Evolutionary conservation across 2,797 vertebrate genomes (phyloP).

Genomic region (Neomorphus geoffroyi): DNA sequence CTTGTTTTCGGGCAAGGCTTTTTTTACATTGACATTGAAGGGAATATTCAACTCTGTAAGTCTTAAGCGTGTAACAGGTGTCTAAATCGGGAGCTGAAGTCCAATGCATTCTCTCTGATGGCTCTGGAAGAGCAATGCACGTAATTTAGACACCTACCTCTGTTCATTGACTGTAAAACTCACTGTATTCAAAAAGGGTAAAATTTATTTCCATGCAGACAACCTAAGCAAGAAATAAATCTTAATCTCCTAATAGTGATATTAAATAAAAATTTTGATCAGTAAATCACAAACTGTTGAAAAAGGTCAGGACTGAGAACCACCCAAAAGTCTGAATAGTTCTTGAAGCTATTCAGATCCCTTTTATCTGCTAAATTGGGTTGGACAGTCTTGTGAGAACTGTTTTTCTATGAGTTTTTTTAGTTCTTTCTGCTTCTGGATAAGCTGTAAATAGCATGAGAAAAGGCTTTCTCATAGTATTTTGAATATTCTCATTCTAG

Average conservation of each 20-base stretch:
- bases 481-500: neutral
- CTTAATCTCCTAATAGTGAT: neutral
- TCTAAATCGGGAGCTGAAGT: neutral
- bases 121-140: neutral
- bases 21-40: neutral
- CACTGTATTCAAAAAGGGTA: neutral
- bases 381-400: constrained; percentile 37
- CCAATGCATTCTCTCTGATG: neutral
- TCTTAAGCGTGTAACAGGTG: neutral
- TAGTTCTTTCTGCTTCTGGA: constrained; percentile 28
- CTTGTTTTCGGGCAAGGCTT: neutral
- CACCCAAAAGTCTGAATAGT: neutral
- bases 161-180: neutral
- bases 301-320: neutral
- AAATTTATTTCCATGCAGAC: neutral
- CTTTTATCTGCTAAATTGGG: neutral
- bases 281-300: neutral
- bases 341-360: neutral
- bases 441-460: constrained; percentile 55
- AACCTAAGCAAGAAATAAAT: neutral
- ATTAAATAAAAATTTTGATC: neutral
- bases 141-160: neutral
- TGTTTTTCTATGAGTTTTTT: neutral
- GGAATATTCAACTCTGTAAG: neutral
- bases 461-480: constrained; percentile 39